Evolutionary conservation across 2,797 vertebrate species (phyloP).

Genomic region (Coranthus polyacanthus): DNA sequence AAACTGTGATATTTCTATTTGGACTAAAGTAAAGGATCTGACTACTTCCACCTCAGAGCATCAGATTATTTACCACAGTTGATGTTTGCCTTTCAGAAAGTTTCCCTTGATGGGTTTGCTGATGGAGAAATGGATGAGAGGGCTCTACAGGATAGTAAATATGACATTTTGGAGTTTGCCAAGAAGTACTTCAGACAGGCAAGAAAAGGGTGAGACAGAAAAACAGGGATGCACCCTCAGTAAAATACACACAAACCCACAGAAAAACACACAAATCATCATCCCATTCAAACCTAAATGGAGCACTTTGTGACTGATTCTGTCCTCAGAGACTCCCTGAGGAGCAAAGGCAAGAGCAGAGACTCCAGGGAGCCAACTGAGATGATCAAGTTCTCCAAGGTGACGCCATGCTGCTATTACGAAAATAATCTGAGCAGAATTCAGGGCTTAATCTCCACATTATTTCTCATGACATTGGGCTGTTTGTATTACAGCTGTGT

Average conservation of each 20-base stretch:
- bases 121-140: constrained; percentile 67
- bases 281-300: not conserved
- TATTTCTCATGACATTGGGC: not conserved
- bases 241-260: not conserved
- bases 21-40: too few species aligned
- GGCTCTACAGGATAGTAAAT: constrained; percentile 74
- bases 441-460: not conserved
- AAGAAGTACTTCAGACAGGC: constrained; percentile 91
- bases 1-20: too few species aligned
- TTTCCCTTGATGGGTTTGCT: constrained; percentile 69
- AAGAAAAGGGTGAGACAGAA: constrained; percentile 64
- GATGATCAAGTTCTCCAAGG: constrained; percentile 93
- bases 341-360: constrained; percentile 68
- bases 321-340: constrained; percentile 69
- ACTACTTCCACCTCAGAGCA: not conserved
- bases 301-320: constrained; percentile 17
- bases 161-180: constrained; percentile 93
- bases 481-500: not conserved
- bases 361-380: constrained; percentile 81
- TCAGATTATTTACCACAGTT: constrained; percentile 27
- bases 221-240: not conserved
- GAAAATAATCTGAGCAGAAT: not conserved
- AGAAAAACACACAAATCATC: not conserved
- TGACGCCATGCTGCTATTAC: constrained; percentile 38
- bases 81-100: constrained; percentile 61